phyloP scores from a whole-genome alignment of 92 coral and sea anemone genomes.

The Micromussa lordhowensis region DNA sequence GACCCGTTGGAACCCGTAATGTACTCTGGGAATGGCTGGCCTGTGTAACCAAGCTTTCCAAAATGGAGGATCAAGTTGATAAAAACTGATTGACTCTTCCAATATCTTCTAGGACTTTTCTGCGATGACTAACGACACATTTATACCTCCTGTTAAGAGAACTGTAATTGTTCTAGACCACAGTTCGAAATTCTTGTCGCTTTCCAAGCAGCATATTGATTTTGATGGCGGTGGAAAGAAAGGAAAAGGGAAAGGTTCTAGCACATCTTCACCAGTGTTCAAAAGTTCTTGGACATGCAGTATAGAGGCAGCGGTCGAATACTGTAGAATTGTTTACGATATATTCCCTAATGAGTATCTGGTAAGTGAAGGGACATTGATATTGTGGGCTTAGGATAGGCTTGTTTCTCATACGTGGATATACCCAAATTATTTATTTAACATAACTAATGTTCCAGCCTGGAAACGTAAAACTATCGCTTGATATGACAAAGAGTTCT shows the following conservation, averaged over 20 bases:
- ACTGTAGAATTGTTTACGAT: conserved; percentile 96
- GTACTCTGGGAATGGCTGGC: background rate
- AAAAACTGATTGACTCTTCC: background rate
- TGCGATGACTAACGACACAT: conserved; percentile 26
- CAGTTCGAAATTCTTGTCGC: conserved; percentile 73
- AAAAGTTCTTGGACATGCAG: conserved; percentile 97
- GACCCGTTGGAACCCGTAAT: background rate
- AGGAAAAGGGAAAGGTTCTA: conserved; percentile 54
- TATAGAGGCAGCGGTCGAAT: conserved; percentile 95
- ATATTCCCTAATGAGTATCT: conserved; percentile 85
- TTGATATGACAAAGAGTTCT: no score
- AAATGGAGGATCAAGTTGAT: conserved; percentile 6
- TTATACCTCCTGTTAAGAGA: conserved; percentile 38
- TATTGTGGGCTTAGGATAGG: background rate
- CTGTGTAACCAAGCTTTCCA: conserved; percentile 40
- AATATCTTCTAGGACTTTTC: background rate
- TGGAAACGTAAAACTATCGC: no score
- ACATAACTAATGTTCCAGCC: no score
- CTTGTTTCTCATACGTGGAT: no score
- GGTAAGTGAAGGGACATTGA: conserved; percentile 61
- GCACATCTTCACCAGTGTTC: conserved; percentile 75
- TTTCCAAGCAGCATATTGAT: conserved; percentile 93
- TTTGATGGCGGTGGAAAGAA: conserved; percentile 87
- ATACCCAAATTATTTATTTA: no score
- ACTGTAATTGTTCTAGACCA: conserved; percentile 93